Evolutionary conservation across 1,140 invertebrate genomes (phyloP), one percentile per base, ranked within the genome.

Genomic region (Drosophila paulistorum): DNA sequence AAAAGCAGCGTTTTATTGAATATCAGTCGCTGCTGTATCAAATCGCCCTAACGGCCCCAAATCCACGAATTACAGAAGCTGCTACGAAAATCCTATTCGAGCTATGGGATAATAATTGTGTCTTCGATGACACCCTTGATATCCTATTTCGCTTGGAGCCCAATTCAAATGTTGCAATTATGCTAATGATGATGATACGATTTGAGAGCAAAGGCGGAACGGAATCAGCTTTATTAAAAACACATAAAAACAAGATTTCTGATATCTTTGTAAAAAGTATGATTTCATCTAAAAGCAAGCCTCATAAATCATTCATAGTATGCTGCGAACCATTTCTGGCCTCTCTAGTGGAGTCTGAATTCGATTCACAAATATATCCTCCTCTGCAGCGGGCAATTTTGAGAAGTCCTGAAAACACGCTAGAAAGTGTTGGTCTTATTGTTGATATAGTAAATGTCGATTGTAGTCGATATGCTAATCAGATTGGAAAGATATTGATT

Each of bases 351-450:
- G 94, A 95, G 74, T 94, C 95, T 3, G 96, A 97, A 55, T 98
- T 98, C 73, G 95, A 96, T 86, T 93, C 93, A 51, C 93, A 93
- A 11, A 91, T 99, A 57, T 92, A 98, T 48, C 97, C 98, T 17
- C 95, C 97, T 9, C 91, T 98, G n/a, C 96, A 98, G 90, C 98
- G 98, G 92, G 95, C 97, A 7, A 96, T 99, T 94, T 93, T 99
- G n/a, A 93, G 98, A 65, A 99, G 97, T 92, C 97, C 98, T 0
- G 98, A 99, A 94, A 95, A 97, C 23, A 96, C 97, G 71, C 94
- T 98, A 30, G 94, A 96, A 92, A 95, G 95, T 54, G 95, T 98
- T 45, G 95, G 95, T 7, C 93, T 95, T 26, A 94, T 98, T 71
- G 90, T 98, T 13, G 93, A 93, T 17, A 94, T 95, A 45, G 79